Base-by-base conservation (phyloP, 2,113 vertebrate species). In the Corythornis vintsioides region DNA sequence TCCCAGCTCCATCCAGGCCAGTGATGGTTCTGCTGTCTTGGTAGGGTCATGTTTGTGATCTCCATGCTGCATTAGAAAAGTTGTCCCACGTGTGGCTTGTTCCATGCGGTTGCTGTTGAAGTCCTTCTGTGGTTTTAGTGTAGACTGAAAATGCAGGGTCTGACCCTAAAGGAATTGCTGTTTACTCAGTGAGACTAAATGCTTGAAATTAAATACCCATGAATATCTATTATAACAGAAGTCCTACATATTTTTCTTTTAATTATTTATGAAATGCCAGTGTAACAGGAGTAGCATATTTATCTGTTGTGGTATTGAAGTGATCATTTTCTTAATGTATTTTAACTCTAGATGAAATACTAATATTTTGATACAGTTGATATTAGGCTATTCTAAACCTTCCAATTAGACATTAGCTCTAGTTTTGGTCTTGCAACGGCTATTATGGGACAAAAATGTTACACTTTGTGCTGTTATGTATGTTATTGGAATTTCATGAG, bases 231-330 rank as follows among this genome's bases (percentile, higher is more conserved):
- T 69, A 21, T 11, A 57, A n/a, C 26, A 31, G 5, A 67, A 85
- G 5, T 71, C 56, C 65, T 26, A 17, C 12, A 2, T 75, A 11
- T 47, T 93, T 80, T 83, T 48, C 79, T 71, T 72, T 74, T 24
- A 38, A 61, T 73, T 83, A 21, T 70, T 83, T 59, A 50, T 81
- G 89, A 94, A 94, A 85, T 65, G 14, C 78, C 59, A 71, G 29
- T 22, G 20, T 64, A 74, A 53, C 18, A 8, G 33, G 15, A 83
- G 52, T n/a, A 31, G 5, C 29, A 1, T 55, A 17, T 79, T 86
- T 65, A 50, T 73, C 47, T 89, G 15, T 60, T 86, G 43, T 67
- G 31, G 76, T 63, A 55, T 76, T 29, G 59, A 3, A 43, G 8
- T n/a, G 55, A 65, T 64, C 26, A 0, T 12, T 77, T 92, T 29